phyloP scores from a whole-genome alignment of 2,113 vertebrate species.

The Elaphurus davidianus region DNA sequence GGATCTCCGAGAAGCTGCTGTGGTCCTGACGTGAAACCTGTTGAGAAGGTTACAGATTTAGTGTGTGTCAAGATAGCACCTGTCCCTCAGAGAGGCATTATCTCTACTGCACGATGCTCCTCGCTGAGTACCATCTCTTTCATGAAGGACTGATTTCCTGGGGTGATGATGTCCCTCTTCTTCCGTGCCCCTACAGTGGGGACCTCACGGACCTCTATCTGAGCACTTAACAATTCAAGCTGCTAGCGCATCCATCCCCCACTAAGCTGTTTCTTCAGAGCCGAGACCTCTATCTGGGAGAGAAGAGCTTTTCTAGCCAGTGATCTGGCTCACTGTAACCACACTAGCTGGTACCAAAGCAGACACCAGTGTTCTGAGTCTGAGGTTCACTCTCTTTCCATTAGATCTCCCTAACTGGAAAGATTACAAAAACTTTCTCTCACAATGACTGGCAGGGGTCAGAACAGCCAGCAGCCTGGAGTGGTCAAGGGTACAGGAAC shows the following conservation, averaged over 20 bases:
- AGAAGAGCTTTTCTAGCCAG: background rate
- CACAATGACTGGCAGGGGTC: background rate
- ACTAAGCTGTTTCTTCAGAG: background rate
- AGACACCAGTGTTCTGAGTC: background rate
- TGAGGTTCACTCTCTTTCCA: background rate
- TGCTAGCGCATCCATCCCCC: background rate
- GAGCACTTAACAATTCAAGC: background rate
- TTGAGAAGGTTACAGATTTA: background rate
- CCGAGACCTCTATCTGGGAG: background rate
- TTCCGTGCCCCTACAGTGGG: background rate
- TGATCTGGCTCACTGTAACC: background rate
- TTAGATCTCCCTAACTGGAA: background rate
- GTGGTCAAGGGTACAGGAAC: background rate
- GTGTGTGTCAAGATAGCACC: background rate
- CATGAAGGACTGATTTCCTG: background rate
- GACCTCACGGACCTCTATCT: background rate
- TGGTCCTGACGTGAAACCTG: constrained; percentile 89
- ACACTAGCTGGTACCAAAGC: background rate
- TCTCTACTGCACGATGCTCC: background rate
- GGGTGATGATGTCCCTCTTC: background rate
- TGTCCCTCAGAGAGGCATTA: background rate
- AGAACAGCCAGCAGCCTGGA: background rate
- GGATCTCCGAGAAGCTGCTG: constrained; percentile 90
- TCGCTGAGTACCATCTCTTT: background rate
- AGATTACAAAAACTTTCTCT: background rate